Base-by-base conservation (phyloP, 1,140 invertebrate genomes). In the Nymphalis io region DNA sequence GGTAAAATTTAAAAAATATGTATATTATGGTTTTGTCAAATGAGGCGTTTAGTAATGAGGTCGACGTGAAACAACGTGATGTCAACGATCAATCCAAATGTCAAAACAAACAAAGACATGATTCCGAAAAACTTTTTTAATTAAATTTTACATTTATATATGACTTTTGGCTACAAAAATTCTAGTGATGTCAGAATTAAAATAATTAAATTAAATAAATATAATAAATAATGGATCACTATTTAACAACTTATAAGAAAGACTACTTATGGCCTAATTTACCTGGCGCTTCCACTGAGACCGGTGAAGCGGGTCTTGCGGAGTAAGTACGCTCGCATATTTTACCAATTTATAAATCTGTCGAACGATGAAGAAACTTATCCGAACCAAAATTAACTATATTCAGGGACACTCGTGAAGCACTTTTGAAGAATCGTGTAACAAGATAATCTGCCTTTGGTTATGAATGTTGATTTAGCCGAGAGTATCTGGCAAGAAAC, bases 231-330 rank as follows among this genome's bases (percentile, higher is more conserved):
- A 90, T 90, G 87, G 92, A 93, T 79, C 93, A 93, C 67, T 94
- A 92, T 71, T 76, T 93, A 20, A 92, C 93, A 0, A 93, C 92
- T 3, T 94, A 94, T 74, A 84, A 91, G 44, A 93, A 93, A 72
- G 93, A 94, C 75, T 94, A 93, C 62, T 68, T 93, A 10, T 94
- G 93, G 93, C 93, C 93, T 0, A 92, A 93, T 42, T 69, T 87
- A 15, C 83, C 87, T 2, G 75, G 78, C 0, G 59, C 74, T 1
- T 59, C 68, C 0, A 53, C 62, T 0, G 73, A 61, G 0, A 70
- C 27, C 11, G 68, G 63, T 20, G 74, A 66, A 18, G 73, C 81
- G 77, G 76, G 87, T 78, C 0, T 81, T 15, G 78, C 88, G 18
- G 92, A 89, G 87, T 91, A 79, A 80, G 76, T 68, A 16, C 40